Evolutionary conservation across 2,113 vertebrate species (phyloP).

Genomic region (Physeter macrocephalus): DNA sequence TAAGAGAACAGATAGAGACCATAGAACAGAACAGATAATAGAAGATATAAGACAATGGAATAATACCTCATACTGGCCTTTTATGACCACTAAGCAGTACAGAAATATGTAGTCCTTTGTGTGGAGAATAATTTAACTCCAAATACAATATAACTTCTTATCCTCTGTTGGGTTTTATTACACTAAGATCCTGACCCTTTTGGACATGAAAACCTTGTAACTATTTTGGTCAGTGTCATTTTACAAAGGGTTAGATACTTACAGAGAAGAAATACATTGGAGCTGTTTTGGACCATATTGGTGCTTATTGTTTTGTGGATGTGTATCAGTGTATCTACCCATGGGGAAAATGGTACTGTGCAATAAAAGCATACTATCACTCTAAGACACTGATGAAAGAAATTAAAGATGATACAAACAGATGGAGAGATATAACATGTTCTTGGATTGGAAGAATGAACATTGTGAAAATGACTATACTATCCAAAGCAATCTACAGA

Average conservation of each 20-base stretch:
- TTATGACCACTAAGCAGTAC: neutral
- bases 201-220: neutral
- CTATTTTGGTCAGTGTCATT: neutral
- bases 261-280: neutral
- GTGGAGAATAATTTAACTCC: neutral
- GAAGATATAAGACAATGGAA: neutral
- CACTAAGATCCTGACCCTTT: neutral
- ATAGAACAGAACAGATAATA: neutral
- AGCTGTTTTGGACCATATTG: neutral
- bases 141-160: neutral
- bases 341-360: neutral
- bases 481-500: no score
- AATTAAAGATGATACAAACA: no score
- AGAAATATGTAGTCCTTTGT: neutral
- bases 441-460: no score
- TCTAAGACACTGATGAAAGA: no score
- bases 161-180: neutral
- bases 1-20: slow-evolving; percentile 12
- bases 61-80: neutral
- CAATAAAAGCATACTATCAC: neutral
- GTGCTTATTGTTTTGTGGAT: neutral
- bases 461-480: no score
- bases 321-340: neutral
- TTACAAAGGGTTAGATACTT: neutral
- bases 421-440: no score